Evolutionary conservation across 2,113 vertebrate species (phyloP).

Genomic region (western clawed frog (Xenopus tropicalis)): UCB_Xtro_10.0 CM004451.2:77693501-77694000

Average conservation of each 20-base stretch:
- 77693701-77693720: constrained; percentile 65
- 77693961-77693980: too few species aligned
- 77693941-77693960: too few species aligned
- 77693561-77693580: constrained; percentile 66
- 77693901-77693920: background rate
- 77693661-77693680: constrained; percentile 61
- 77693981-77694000: too few species aligned
- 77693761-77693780: constrained; percentile 58
- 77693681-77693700: constrained; percentile 57
- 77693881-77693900: background rate
- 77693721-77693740: constrained; percentile 74
- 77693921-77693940: background rate
- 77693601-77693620: constrained; percentile 55
- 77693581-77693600: constrained; percentile 71
- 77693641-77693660: constrained; percentile 64
- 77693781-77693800: constrained; percentile 41
- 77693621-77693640: constrained; percentile 62
- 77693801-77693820: background rate
- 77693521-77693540: constrained; percentile 53
- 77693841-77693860: too few species aligned
- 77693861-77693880: background rate
- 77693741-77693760: constrained; percentile 66
- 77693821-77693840: background rate
- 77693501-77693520: background rate
- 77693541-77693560: constrained; percentile 56